Evolutionary conservation across 2,113 vertebrate genomes (phyloP).

Genomic region (Mellivora capensis): DNA sequence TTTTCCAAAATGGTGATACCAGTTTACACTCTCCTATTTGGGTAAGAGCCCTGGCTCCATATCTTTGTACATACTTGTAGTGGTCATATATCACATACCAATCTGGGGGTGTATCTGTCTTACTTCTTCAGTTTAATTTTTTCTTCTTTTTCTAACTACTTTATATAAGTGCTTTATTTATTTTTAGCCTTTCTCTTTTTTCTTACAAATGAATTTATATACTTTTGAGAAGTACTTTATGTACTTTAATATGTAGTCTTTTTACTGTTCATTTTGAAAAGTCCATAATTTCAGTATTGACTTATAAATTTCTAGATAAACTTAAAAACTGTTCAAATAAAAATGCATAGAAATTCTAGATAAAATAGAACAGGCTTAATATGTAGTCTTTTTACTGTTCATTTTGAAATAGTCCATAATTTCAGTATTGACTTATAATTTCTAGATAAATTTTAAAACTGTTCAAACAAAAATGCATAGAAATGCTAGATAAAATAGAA

Average conservation of each 20-base stretch:
- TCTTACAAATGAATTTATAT: neutral
- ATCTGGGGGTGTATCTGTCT: neutral
- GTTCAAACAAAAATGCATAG: neutral
- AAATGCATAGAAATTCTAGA: neutral
- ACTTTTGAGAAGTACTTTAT: neutral
- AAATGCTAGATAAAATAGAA: neutral
- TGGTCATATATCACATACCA: neutral
- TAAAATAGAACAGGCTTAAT: neutral
- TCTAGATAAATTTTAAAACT: neutral
- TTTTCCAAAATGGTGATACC: neutral
- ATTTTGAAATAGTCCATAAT: neutral
- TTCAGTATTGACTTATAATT: neutral
- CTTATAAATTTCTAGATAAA: neutral
- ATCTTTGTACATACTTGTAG: neutral
- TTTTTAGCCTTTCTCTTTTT: neutral
- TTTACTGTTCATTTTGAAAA: neutral
- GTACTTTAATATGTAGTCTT: neutral
- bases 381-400: neutral
- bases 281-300: neutral
- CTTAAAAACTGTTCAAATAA: neutral
- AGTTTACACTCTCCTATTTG: neutral
- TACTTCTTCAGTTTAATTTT: neutral
- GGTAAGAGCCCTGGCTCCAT: neutral
- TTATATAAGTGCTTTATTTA: neutral
- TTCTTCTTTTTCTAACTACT: neutral